Evolutionary conservation across 64 coral and sea anemone genomes (phyloP).

Genomic region (Astreopora myriophthalma): DNA sequence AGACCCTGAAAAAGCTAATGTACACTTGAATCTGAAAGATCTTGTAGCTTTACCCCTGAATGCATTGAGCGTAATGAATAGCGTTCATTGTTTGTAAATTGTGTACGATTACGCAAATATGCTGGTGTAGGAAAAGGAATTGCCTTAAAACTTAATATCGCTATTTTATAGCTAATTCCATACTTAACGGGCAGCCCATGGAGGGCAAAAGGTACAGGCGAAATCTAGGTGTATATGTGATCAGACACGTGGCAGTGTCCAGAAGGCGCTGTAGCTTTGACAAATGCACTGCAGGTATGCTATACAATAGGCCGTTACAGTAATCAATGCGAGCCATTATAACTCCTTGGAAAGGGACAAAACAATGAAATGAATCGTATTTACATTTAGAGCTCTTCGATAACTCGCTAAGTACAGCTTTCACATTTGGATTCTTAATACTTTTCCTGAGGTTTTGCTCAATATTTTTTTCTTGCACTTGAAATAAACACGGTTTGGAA

Average conservation of each 20-base stretch:
- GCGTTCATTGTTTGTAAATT: too few relatives aligned
- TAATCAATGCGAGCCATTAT: slow-evolving; percentile 4
- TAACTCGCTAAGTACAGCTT: too few relatives aligned
- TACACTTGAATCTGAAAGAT: too few relatives aligned
- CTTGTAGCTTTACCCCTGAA: too few relatives aligned
- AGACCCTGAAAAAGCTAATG: too few relatives aligned
- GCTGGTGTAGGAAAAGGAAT: background rate
- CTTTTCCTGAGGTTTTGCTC: too few relatives aligned
- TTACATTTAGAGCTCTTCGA: too few relatives aligned
- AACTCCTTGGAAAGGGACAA: background rate
- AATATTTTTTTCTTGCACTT: too few relatives aligned
- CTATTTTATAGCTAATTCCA: slow-evolving; percentile 3
- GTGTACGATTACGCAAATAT: background rate
- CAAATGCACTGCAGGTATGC: background rate
- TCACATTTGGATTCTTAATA: too few relatives aligned
- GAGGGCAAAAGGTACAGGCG: background rate
- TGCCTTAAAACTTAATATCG: background rate
- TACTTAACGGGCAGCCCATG: background rate
- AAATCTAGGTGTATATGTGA: background rate
- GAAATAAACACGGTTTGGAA: too few relatives aligned
- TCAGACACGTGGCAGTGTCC: background rate
- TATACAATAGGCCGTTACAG: background rate
- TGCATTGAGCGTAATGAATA: too few relatives aligned
- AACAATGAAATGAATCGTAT: too few relatives aligned
- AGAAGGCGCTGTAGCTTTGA: background rate